Conservation (phyloP, 2,888 invertebrate species). For the Drosophila seclusa region DNA sequence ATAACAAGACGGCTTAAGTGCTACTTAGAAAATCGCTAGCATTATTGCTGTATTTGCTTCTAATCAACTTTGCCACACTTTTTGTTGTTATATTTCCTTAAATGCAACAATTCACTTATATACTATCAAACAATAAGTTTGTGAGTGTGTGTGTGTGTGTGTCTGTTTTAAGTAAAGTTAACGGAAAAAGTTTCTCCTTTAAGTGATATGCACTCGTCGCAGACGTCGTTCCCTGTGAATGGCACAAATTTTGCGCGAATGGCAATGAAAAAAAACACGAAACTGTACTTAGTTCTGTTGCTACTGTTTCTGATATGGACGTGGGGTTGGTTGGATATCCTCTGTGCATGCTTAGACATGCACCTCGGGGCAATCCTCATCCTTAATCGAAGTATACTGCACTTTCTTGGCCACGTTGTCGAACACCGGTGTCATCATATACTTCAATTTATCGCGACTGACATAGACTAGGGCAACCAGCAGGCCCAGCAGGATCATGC, state of each 20-base stretch:
- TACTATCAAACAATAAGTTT: conserved; percentile 69
- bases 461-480: conserved; percentile 87
- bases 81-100: conserved; percentile 40
- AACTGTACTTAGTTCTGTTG: conserved; percentile 35
- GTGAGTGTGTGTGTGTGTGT: conserved; percentile 22
- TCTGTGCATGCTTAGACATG: conserved; percentile 78
- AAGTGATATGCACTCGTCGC: conserved; percentile 50
- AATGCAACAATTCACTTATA: conserved; percentile 75
- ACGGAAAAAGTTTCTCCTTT: conserved; percentile 33
- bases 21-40: conserved; percentile 69
- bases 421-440: conserved; percentile 87
- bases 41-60: conserved; percentile 60
- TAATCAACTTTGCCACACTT: conserved; percentile 46
- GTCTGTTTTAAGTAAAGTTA: conserved; percentile 22
- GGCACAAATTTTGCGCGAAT: conserved; percentile 74
- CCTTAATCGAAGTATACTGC: conserved; percentile 90
- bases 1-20: conserved; percentile 64
- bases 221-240: conserved; percentile 59
- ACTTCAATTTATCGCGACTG: conserved; percentile 87
- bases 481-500: conserved; percentile 86
- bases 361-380: conserved; percentile 86
- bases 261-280: conserved; percentile 58
- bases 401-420: conserved; percentile 89
- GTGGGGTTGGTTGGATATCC: conserved; percentile 20
- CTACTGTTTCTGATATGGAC: conserved; percentile 46